These are phyloP conservation scores for Heliothis virescens DNA, from an alignment of 1,140 invertebrate genomes.

Conservation along the genomic window DNA sequence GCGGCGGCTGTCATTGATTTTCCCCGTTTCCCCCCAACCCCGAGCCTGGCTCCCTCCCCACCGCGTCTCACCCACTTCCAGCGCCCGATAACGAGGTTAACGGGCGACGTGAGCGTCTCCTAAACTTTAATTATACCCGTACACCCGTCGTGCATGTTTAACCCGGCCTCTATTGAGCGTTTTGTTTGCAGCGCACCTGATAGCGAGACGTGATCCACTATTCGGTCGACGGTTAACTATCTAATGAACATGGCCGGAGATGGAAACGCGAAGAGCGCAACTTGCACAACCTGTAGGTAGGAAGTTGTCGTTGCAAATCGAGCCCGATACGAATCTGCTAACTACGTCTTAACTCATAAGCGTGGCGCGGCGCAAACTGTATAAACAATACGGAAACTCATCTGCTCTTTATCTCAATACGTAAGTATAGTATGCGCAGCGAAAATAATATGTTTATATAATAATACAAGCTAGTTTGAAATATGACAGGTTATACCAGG, in stretches of 20 bases:
- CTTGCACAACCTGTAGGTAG: conserved; percentile 55
- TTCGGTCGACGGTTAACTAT: conserved; percentile 70
- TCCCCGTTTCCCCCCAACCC: conserved; percentile 76
- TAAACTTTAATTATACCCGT: conserved; percentile 86
- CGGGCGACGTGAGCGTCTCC: conserved; percentile 86
- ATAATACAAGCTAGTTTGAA: conserved; percentile 13
- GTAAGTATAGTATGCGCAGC: background rate
- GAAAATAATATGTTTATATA: conserved; percentile 10
- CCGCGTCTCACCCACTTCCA: conserved; percentile 84
- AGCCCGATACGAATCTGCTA: conserved; percentile 69
- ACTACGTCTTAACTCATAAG: conserved; percentile 66
- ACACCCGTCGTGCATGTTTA: conserved; percentile 85
- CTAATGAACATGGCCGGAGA: conserved; percentile 72
- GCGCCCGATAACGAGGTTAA: conserved; percentile 86
- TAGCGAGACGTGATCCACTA: conserved; percentile 75
- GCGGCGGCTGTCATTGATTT: conserved; percentile 85
- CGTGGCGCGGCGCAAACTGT: conserved; percentile 65
- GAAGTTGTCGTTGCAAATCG: conserved; percentile 56
- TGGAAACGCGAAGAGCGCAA: conserved; percentile 63
- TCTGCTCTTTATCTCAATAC: conserved; percentile 30
- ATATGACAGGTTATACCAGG: conserved; percentile 27
- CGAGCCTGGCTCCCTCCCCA: conserved; percentile 67
- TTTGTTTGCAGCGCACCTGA: conserved; percentile 84
- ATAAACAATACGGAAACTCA: conserved; percentile 62
- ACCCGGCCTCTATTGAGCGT: conserved; percentile 83